Evolutionary conservation across 2,797 vertebrate species (phyloP).

Genomic region (Sebastes nivosus): DNA sequence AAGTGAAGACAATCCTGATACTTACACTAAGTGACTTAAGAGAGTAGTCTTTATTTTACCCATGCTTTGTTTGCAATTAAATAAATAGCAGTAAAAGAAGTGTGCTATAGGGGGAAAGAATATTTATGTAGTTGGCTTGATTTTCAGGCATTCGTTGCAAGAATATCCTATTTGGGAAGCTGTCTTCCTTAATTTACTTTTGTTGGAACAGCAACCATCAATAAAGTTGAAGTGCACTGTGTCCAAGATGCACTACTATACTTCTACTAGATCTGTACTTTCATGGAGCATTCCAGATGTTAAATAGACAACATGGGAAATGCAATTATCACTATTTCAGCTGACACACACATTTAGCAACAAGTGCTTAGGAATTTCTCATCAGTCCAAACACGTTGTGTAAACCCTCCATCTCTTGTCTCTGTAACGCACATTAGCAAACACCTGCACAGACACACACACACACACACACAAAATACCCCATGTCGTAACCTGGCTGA

Average conservation of each 20-base stretch:
- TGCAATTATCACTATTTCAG: not conserved
- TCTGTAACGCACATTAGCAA: conserved; percentile 20
- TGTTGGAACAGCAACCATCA: not conserved
- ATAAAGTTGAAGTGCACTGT: not conserved
- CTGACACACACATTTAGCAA: conserved; percentile 23
- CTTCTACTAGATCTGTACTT: not conserved
- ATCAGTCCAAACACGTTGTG: conserved; percentile 26
- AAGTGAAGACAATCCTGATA: not conserved
- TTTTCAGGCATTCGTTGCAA: not conserved
- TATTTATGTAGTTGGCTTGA: not conserved
- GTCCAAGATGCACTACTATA: not conserved
- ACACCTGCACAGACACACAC: conserved; percentile 12
- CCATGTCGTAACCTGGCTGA: conserved; percentile 45
- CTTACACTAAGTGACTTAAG: not conserved
- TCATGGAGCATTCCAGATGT: not conserved
- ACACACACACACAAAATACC: conserved; percentile 3
- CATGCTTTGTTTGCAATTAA: not conserved
- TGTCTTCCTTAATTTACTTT: not conserved
- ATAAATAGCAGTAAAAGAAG: not conserved
- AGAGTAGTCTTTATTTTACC: not conserved
- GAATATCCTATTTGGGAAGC: not conserved
- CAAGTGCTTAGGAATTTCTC: conserved; percentile 21
- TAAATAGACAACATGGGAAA: not conserved
- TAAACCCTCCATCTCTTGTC: conserved; percentile 19
- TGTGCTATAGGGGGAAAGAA: not conserved